Evolutionary conservation across 2,888 invertebrate genomes (phyloP), one percentile per base, ranked within the genome.

Genomic region (Molorchus minor): DNA sequence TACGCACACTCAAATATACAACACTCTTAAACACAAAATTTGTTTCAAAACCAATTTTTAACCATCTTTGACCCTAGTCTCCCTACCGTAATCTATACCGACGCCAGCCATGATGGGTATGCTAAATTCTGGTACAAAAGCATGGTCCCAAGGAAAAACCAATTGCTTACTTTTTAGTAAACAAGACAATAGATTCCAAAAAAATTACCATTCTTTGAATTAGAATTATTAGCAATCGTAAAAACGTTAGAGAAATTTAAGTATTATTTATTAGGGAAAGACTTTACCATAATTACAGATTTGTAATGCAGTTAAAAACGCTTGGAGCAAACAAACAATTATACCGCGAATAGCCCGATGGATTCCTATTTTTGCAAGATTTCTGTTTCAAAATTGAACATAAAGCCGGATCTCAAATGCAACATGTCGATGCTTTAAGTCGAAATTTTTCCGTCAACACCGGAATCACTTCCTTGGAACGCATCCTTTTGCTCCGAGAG

Each of bases 81-180:
- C 21, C 38, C 43, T 10, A 57, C n/a, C 10, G 36, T 40, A 19
- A 36, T 67, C 4, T 61, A 67, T 33, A 68, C 62, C 25, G 25
- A 25, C 25, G 25, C 25, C 25, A 25, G 25, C 8, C 25, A 25
- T 0, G 44, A 58, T 1, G 64, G 68, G 2, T 59, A 46, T 10
- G 68, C 58, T 3, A 64, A 57, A 65, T 68, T 25, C 20, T 66
- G 7, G 43, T 46, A 10, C 65, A 67, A 59, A 56, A 41, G 25
- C 25, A 25, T 25, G 25, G 25, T 4, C 8, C 25, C 8, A 25
- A 25, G 25, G 25, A 25, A 25, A 25, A 25, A 25, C 38, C 38
- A 12, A 38, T 63, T 25, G 57, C 51, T 8, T 64, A 30, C 57
- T n/a, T n/a, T 63, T 43, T 38, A 63, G 63, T 49, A 54, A 43